A percentile compares a stretch with the other conserved stretches of the same genome.
These are phyloP conservation scores for Halcyon chelicuti DNA, from an alignment of 2,797 vertebrate genomes.

Conservation along the genomic window DNA sequence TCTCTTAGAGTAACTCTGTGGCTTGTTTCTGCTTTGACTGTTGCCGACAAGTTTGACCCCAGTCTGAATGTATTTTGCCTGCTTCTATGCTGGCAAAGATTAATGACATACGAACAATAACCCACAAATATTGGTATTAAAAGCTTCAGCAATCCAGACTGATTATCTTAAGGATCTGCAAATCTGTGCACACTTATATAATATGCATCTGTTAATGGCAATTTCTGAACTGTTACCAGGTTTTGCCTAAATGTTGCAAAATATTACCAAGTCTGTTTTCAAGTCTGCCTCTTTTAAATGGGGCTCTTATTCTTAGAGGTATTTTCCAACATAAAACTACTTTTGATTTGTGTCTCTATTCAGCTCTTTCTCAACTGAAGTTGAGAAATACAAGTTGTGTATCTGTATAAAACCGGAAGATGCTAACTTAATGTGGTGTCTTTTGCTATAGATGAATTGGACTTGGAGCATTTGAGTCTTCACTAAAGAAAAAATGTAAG, in stretches of 20 bases:
- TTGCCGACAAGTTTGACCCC: not conserved
- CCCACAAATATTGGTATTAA: conserved; percentile 46
- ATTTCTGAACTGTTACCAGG: not conserved
- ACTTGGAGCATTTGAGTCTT: accelerated
- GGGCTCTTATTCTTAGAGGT: not conserved
- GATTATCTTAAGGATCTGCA: conserved; percentile 53
- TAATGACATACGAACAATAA: conserved; percentile 5
- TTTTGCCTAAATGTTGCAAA: conserved; percentile 43
- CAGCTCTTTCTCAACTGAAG: too few relatives aligned
- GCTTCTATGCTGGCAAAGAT: not conserved
- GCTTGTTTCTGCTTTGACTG: not conserved
- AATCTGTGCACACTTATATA: conserved; percentile 15
- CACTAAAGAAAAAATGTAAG: not conserved
- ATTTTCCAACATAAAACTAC: not conserved
- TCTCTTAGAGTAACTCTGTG: not conserved
- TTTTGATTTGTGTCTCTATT: not conserved
- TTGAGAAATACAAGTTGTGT: not conserved
- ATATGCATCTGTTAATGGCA: conserved; percentile 53
- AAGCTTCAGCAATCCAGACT: conserved; percentile 31
- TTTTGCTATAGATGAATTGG: not conserved
- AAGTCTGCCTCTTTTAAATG: not conserved
- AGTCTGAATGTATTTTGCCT: not conserved
- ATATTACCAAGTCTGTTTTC: not conserved
- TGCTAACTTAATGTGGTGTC: not conserved
- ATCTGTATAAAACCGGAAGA: not conserved